Evolutionary conservation across 2,888 invertebrate species (phyloP).

Genomic region (Cheilosia scutellata): DNA sequence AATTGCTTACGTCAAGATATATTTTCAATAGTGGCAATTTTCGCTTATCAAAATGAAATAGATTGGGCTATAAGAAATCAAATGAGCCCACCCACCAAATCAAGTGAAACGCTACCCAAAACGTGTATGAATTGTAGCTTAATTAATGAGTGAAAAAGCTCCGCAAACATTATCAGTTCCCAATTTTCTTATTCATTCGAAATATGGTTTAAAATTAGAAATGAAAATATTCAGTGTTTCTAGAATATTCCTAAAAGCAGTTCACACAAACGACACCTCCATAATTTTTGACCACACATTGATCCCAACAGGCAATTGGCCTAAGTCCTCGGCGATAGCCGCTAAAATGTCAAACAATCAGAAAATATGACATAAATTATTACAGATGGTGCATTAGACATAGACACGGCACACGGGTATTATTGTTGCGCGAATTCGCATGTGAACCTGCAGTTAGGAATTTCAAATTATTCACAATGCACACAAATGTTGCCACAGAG

Average conservation of each 20-base stretch:
- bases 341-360: not conserved
- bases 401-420: conserved; percentile 2
- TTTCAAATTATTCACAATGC: not conserved
- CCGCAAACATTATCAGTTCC: too few relatives aligned
- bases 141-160: too few relatives aligned
- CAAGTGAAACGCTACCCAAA: too few relatives aligned
- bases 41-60: not conserved
- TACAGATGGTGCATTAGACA: not conserved
- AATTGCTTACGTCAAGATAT: not conserved
- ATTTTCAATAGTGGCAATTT: too few relatives aligned
- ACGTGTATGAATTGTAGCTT: too few relatives aligned
- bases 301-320: not conserved
- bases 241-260: too few relatives aligned
- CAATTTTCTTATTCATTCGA: too few relatives aligned
- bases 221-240: too few relatives aligned
- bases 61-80: too few relatives aligned
- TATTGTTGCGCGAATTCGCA: conserved; percentile 9
- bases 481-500: not conserved
- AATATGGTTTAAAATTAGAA: too few relatives aligned
- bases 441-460: not conserved
- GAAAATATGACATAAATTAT: not conserved
- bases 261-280: too few relatives aligned
- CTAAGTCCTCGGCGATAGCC: not conserved
- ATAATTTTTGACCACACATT: not conserved
- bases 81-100: too few relatives aligned